Evolutionary conservation across 2,888 invertebrate genomes (phyloP), one percentile per base, ranked within the genome.

Genomic region (Odontothrips loti): DNA sequence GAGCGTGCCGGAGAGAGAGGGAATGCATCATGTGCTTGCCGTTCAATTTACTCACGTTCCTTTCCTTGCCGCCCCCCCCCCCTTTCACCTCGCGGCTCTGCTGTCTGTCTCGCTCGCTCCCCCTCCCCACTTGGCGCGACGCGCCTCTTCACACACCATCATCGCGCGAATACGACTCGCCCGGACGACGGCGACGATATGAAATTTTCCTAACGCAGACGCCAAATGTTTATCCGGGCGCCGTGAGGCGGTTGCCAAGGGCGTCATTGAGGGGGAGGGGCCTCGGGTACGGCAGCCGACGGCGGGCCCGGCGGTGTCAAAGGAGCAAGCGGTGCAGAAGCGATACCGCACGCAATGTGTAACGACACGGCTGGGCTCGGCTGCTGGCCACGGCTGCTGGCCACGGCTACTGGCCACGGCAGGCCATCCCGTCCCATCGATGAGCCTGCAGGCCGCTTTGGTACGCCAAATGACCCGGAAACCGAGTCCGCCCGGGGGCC

Each of bases 11-110:
- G 58, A 15, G 58, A 15, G 58, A 58, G 58, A n/a, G 10, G 68
- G 68, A 27, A 75, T 75, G 68, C 68, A 75, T 23, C 68, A 75
- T 75, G 68, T 9, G 68, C 68, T 58, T 58, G 68, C 68, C 68
- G 68, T 27, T 75, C 68, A 75, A 23, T 27, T 75, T 58, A 58
- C 58, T 58, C 58, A 20, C 20, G 58, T 58, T 6, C 58, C 17
- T 17, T 15, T 0, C 58, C 58, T 6, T 20, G 58, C 58, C 20
- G 58, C 20, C 6, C 58, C 58, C 58, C 17, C 12, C 58, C 58
- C 12, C 58, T 20, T 17, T 58, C 58, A 20, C 15, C 58, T 58
- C 17, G 34, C 34, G 3, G 34, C 3, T 43, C 34, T 43, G 34
- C 34, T 43, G 34, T 43, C 34, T 43, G 34, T 43, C 34, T 43